phyloP scores from a whole-genome alignment of 2,888 invertebrate genomes.

The Hofmannophila pseudospretella region DNA sequence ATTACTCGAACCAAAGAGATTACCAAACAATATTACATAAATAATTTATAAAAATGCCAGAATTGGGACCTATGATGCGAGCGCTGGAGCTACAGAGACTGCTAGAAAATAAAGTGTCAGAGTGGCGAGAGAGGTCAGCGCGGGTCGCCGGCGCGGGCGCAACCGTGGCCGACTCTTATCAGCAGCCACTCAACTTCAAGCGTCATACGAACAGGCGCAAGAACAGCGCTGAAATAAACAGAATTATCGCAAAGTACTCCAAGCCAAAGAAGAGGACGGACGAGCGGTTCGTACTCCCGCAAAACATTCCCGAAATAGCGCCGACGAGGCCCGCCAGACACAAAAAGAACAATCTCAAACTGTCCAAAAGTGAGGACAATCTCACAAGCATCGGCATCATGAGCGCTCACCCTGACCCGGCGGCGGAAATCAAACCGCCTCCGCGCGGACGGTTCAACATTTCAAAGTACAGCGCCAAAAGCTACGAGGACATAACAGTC shows the following conservation, averaged over 20 bases:
- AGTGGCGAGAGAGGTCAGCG: slow-evolving; percentile 73
- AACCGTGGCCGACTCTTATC: slow-evolving; percentile 71
- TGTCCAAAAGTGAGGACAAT: slow-evolving; percentile 64
- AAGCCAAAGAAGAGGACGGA: slow-evolving; percentile 59
- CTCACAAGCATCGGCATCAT: slow-evolving; percentile 46
- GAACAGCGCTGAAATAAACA: slow-evolving; percentile 74
- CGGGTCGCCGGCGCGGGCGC: slow-evolving; percentile 58
- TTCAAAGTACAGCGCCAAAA: slow-evolving; percentile 60
- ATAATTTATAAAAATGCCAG: slow-evolving; percentile 54
- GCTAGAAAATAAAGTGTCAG: slow-evolving; percentile 73
- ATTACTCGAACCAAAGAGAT: slow-evolving; percentile 9
- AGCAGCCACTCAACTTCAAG: slow-evolving; percentile 70
- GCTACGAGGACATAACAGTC: slow-evolving; percentile 63
- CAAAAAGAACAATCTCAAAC: slow-evolving; percentile 30
- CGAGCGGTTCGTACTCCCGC: slow-evolving; percentile 41
- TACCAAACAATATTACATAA: slow-evolving; percentile 11
- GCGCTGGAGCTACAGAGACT: slow-evolving; percentile 69
- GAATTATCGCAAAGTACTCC: slow-evolving; percentile 75
- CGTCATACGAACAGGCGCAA: slow-evolving; percentile 71
- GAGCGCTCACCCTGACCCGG: slow-evolving; percentile 46
- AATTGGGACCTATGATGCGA: slow-evolving; percentile 71
- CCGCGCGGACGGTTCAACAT: slow-evolving; percentile 30
- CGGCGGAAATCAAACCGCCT: slow-evolving; percentile 29
- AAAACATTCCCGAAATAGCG: slow-evolving; percentile 33
- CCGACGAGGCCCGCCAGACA: slow-evolving; percentile 55